Conservation (phyloP, 2,888 invertebrate species). For the Tolmerus cingulatus region DNA sequence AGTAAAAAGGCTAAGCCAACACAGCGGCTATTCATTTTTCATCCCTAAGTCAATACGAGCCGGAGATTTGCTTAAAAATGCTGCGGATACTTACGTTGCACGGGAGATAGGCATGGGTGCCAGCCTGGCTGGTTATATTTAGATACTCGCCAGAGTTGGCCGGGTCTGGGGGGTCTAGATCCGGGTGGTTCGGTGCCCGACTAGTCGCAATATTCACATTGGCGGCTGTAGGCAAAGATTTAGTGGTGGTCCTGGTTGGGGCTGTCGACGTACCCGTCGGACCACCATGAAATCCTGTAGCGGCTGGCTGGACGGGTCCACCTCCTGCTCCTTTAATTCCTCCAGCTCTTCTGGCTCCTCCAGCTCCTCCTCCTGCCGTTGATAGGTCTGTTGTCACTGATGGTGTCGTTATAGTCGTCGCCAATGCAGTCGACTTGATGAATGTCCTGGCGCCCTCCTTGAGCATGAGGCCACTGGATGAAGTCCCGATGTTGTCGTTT, state of each 20-base stretch:
- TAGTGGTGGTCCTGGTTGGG: conserved; percentile 48
- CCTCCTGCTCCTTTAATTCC: background rate
- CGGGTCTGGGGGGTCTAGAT: background rate
- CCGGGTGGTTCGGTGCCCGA: background rate
- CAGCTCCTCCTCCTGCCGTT: conserved; percentile 1
- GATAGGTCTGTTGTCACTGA: conserved; percentile 43
- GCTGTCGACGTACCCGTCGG: conserved; percentile 53
- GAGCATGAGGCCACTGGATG: conserved; percentile 38
- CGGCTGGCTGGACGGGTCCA: background rate
- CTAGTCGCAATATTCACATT: background rate
- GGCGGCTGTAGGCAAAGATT: background rate
- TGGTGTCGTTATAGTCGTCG: conserved; percentile 24
- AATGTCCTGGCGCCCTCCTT: conserved; percentile 42
- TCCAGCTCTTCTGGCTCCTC: background rate
- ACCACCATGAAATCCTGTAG: background rate
- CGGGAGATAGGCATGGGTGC: conserved; percentile 81
- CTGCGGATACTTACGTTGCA: conserved; percentile 73
- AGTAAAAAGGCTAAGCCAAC: conserved; percentile 27
- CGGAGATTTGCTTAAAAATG: conserved; percentile 34
- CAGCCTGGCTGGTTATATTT: conserved; percentile 47
- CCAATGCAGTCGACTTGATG: conserved; percentile 39
- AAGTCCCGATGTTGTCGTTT: conserved; percentile 42
- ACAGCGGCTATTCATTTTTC: conserved; percentile 28
- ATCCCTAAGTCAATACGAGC: conserved; percentile 27
- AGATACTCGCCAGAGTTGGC: conserved; percentile 19